Evolutionary conservation across 1,140 invertebrate species (phyloP).

Genomic region (Drosophila suzukii): DNA sequence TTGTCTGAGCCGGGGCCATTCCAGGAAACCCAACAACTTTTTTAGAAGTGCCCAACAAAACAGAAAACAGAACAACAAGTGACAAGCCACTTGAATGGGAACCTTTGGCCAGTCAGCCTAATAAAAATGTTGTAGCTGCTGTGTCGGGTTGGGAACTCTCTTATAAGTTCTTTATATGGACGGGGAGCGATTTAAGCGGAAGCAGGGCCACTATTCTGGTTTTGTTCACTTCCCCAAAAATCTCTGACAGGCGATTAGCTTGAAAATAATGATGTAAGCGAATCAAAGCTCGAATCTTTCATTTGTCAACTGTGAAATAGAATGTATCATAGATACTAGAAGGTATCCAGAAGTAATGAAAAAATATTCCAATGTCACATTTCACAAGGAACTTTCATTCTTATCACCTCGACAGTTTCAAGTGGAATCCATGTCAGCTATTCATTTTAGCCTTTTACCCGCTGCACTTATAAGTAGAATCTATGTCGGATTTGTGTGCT

Average conservation of each 20-base stretch:
- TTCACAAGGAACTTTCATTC: too few relatives aligned
- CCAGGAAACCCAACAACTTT: slow-evolving; percentile 73
- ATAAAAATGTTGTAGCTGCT: slow-evolving; percentile 58
- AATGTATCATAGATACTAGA: not conserved
- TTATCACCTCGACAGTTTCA: not conserved
- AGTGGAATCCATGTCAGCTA: slow-evolving; percentile 11
- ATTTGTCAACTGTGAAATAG: slow-evolving; percentile 15
- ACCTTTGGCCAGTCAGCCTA: slow-evolving; percentile 60
- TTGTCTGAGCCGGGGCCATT: slow-evolving; percentile 50
- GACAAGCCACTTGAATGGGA: slow-evolving; percentile 58
- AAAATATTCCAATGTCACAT: too few relatives aligned
- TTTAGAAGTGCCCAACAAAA: slow-evolving; percentile 71
- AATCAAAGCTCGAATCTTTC: slow-evolving; percentile 27
- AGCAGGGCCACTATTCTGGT: slow-evolving; percentile 34
- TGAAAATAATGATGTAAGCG: slow-evolving; percentile 48
- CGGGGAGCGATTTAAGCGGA: slow-evolving; percentile 36
- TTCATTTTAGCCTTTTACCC: slow-evolving; percentile 3
- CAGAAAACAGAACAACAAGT: slow-evolving; percentile 46
- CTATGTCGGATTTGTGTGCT: slow-evolving; percentile 39
- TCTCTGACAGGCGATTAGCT: slow-evolving; percentile 36
- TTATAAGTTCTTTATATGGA: slow-evolving; percentile 3
- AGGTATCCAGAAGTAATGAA: not conserved
- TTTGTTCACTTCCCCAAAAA: slow-evolving; percentile 46
- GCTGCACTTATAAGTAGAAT: slow-evolving; percentile 24
- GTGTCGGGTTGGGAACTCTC: slow-evolving; percentile 28